Conservation (phyloP, 2,797 vertebrate species). For the Xiphophorus birchmanni region DNA sequence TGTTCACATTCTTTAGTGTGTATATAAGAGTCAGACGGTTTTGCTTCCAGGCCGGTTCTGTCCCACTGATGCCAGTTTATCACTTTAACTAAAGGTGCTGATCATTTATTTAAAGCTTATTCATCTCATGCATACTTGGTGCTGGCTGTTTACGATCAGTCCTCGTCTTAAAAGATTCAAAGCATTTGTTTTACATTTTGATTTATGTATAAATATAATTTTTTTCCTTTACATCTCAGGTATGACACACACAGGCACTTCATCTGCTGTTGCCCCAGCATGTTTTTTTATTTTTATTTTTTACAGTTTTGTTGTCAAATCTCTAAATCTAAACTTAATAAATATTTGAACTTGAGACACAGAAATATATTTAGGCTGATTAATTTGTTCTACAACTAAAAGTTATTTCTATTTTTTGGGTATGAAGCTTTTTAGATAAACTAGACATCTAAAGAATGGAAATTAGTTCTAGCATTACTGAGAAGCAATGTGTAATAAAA, state of each 20-base stretch:
- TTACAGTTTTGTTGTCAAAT: slow-evolving; percentile 7
- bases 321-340: neutral
- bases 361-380: neutral
- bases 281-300: slow-evolving; percentile 1
- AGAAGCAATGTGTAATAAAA: no score
- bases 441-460: no score
- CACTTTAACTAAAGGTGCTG: slow-evolving; percentile 41
- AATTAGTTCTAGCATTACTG: no score
- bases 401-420: no score
- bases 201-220: neutral
- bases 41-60: slow-evolving; percentile 24
- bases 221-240: slow-evolving; percentile 61
- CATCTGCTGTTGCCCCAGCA: slow-evolving; percentile 30
- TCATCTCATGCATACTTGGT: slow-evolving; percentile 30
- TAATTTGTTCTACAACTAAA: no score
- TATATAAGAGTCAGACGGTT: slow-evolving; percentile 35
- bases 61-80: slow-evolving; percentile 19
- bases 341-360: slow-evolving; percentile 3
- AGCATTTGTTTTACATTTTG: slow-evolving; percentile 17
- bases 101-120: slow-evolving; percentile 28
- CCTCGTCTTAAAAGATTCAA: slow-evolving; percentile 21
- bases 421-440: no score
- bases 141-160: slow-evolving; percentile 18
- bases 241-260: slow-evolving; percentile 47
- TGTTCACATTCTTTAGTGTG: slow-evolving; percentile 41